Evolutionary conservation across 2,888 invertebrate species (phyloP).

Genomic region (Trichopria drosophilae): DNA sequence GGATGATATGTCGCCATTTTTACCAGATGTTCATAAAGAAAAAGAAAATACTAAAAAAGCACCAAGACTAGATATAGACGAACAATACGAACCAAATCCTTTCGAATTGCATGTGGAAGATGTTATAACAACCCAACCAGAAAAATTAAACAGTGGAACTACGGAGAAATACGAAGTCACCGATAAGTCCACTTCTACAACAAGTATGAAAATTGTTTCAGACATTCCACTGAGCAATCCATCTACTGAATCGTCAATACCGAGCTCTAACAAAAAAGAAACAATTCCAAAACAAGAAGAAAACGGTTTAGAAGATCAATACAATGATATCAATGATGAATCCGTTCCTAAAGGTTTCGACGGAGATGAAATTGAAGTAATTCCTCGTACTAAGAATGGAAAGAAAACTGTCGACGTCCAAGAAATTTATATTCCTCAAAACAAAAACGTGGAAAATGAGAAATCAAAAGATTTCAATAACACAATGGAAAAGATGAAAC

Average conservation of each 20-base stretch:
- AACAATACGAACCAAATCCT: slow-evolving; percentile 61
- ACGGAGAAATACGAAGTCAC: not conserved
- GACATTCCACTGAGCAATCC: no score
- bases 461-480: slow-evolving; percentile 20
- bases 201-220: not conserved
- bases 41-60: slow-evolving; percentile 51
- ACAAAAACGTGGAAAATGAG: slow-evolving; percentile 26
- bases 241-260: no score
- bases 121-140: slow-evolving; percentile 29
- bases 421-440: slow-evolving; percentile 6
- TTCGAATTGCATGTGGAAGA: slow-evolving; percentile 54
- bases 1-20: slow-evolving; percentile 69
- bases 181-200: slow-evolving; percentile 18
- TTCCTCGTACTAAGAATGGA: slow-evolving; percentile 20
- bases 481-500: not conserved
- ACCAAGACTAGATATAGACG: slow-evolving; percentile 61
- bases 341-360: slow-evolving; percentile 38
- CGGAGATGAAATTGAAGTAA: slow-evolving; percentile 27
- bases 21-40: slow-evolving; percentile 67
- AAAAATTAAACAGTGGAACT: not conserved
- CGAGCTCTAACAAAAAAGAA: slow-evolving; percentile 2
- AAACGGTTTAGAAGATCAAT: slow-evolving; percentile 50
- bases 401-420: slow-evolving; percentile 24
- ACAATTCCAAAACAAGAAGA: slow-evolving; percentile 42
- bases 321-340: slow-evolving; percentile 54